Evolutionary conservation across 2,888 invertebrate species (phyloP), one percentile per base, ranked within the genome.

Genomic region (Endomychus coccineus): DNA sequence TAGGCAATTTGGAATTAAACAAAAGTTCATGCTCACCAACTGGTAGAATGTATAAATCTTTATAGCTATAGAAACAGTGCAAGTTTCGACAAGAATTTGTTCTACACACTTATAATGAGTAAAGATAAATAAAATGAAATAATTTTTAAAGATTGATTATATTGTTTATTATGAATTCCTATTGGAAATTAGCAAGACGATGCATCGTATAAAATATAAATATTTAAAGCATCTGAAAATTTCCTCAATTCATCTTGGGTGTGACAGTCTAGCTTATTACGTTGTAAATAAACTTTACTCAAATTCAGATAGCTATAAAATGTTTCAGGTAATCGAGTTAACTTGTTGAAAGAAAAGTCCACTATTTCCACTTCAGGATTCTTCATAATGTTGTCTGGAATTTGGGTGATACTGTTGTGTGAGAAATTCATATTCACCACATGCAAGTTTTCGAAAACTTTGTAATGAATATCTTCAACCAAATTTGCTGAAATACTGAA

Each of bases 381-480:
- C 9, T 28, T 28, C 28, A 11, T 15, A n/a, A 28, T 16, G 5
- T 15, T 16, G 14, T 25, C 24, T 15, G 41, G 34, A 17, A 37
- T 32, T 7, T 4, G 3, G 7, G 3, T 28, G 14, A 42, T 27
- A 16, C 31, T 9, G 30, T 41, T 41, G 16, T 24, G 7, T n/a
- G 14, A 24, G n/a, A 41, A 16, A 35, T 37, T 22, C 16, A 42
- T 16, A 19, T 15, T 30, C 11, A 28, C 4, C 3, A 28, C 16
- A 3, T 6, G 4, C 3, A 14, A 25, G 30, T 16, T 33, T 14
- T 39, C 16, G 24, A 42, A 39, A 10, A 32, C 16, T 25, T 35
- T 33, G 3, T 22, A 24, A 13, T 39, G 37, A 7, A 42, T 28
- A 13, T 39, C 31, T 14, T 14, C 13, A 12, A 42, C 21, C 13